A percentile compares a stretch with the other conserved stretches of the same genome.
phyloP scores from a whole-genome alignment of 2,797 vertebrate genomes.

The Myotis planiceps region DNA sequence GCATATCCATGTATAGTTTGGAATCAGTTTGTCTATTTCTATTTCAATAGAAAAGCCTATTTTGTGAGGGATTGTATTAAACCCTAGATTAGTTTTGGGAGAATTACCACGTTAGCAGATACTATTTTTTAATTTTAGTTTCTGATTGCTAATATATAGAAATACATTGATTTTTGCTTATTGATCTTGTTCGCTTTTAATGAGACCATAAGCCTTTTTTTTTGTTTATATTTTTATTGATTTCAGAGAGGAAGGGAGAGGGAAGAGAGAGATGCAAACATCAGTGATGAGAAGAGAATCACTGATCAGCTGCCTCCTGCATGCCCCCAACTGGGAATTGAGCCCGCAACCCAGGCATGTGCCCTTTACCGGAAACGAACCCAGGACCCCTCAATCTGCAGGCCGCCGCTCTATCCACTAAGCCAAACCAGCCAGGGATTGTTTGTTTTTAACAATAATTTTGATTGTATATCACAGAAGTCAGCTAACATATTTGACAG shows the following conservation, averaged over 20 bases:
- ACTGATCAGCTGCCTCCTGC: too few species aligned
- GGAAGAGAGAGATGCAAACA: too few species aligned
- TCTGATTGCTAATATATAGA: not conserved
- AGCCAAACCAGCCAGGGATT: not conserved
- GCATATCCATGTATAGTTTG: not conserved
- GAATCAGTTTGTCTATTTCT: slow-evolving; percentile 1
- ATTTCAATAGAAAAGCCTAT: not conserved
- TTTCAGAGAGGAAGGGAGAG: too few species aligned
- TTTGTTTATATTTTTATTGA: too few species aligned
- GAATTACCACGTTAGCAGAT: not conserved
- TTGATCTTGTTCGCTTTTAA: not conserved
- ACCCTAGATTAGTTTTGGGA: not conserved
- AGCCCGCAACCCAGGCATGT: too few species aligned
- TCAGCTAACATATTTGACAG: not conserved
- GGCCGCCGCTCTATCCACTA: too few species aligned
- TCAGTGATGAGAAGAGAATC: too few species aligned
- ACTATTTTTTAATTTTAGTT: not conserved
- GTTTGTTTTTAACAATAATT: not conserved
- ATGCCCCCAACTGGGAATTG: too few species aligned
- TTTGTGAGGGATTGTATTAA: slow-evolving; percentile 1
- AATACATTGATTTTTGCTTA: not conserved
- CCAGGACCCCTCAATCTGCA: too few species aligned
- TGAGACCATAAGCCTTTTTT: not conserved
- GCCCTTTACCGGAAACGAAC: too few species aligned
- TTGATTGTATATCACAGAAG: not conserved